Conservation (phyloP, 2,888 invertebrate genomes). For the Athalia circularis region DNA sequence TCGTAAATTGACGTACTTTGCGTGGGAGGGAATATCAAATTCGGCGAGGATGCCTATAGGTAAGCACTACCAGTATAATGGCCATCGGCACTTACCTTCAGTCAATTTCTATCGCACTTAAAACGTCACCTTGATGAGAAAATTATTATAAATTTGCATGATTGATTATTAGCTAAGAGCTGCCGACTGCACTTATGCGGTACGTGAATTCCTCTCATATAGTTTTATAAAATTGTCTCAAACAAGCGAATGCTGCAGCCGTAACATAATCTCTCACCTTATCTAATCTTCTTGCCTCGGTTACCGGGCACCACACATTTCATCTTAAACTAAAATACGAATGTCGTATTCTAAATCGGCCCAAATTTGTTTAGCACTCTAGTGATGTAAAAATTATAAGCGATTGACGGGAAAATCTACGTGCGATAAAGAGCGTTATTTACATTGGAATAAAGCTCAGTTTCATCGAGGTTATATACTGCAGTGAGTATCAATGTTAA, state of each 20-base stretch:
- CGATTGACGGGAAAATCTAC: neutral
- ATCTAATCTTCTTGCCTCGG: too few species aligned
- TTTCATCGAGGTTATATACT: slow-evolving; percentile 10
- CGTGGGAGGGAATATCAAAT: slow-evolving; percentile 23
- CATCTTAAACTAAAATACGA: too few species aligned
- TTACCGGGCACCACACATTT: too few species aligned
- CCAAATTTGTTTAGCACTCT: too few species aligned
- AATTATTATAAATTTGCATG: slow-evolving; percentile 42
- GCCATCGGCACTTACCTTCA: slow-evolving; percentile 39
- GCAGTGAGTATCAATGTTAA: slow-evolving; percentile 24
- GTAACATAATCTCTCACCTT: too few species aligned
- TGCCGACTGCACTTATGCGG: slow-evolving; percentile 10
- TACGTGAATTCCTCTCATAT: neutral
- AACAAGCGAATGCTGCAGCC: too few species aligned
- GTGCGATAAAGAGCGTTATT: neutral
- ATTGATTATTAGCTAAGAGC: slow-evolving; percentile 40
- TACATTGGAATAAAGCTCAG: neutral
- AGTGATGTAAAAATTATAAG: neutral
- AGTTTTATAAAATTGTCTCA: too few species aligned
- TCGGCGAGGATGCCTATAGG: slow-evolving; percentile 14
- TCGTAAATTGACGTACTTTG: slow-evolving; percentile 41
- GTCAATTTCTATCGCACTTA: slow-evolving; percentile 37
- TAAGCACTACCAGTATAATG: slow-evolving; percentile 37
- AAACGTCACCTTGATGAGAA: slow-evolving; percentile 37
- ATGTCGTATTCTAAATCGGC: too few species aligned